phyloP scores from a whole-genome alignment of 2,113 vertebrate genomes.

The Crotalus helleri region DNA sequence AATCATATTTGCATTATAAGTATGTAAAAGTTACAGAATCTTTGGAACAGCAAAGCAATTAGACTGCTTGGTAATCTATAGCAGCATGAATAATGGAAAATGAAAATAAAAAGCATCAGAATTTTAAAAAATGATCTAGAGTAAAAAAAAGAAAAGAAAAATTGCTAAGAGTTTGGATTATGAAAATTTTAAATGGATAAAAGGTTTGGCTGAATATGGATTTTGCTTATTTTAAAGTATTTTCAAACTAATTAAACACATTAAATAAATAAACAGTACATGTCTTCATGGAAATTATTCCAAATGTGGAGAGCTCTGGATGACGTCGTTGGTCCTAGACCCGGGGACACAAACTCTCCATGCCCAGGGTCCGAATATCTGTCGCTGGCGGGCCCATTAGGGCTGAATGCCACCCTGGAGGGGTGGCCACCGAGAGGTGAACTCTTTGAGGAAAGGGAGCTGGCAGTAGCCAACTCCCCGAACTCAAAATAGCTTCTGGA shows the following conservation, averaged over 20 bases:
- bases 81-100: not conserved
- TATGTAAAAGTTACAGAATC: not conserved
- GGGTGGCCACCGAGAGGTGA: too few relatives aligned
- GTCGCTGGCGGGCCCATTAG: too few relatives aligned
- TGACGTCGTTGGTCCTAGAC: too few relatives aligned
- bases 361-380: too few relatives aligned
- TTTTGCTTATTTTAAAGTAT: not conserved
- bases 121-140: not conserved
- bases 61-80: not conserved
- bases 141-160: too few relatives aligned
- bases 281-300: not conserved
- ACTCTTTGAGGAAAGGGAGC: too few relatives aligned
- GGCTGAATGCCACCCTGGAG: too few relatives aligned
- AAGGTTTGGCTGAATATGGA: not conserved
- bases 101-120: not conserved
- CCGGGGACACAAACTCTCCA: too few relatives aligned
- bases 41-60: not conserved
- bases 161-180: not conserved
- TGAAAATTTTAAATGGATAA: not conserved
- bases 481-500: too few relatives aligned
- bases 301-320: too few relatives aligned
- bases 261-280: not conserved
- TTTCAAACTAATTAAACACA: not conserved
- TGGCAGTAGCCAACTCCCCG: too few relatives aligned
- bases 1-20: not conserved